Evolutionary conservation across 2,888 invertebrate species (phyloP), one percentile per base, ranked within the genome.

Genomic region (Epirrhoe tristata): DNA sequence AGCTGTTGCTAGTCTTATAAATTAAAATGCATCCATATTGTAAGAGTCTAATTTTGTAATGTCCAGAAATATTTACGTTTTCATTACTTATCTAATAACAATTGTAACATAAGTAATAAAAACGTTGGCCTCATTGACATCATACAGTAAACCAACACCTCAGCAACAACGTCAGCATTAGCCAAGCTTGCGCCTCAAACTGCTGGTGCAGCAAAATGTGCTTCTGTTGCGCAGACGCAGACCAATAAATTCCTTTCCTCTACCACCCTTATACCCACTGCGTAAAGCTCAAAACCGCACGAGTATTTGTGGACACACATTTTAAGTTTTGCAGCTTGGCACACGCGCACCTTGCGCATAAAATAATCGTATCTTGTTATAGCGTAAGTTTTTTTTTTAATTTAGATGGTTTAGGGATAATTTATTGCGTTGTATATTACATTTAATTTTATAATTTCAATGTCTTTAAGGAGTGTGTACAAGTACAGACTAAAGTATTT

Each of bases 101-200:
- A 12, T 24, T 43, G 39, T 39, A 39, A 39, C 8, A 6, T 46
- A 46, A 46, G 7, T 46, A 14, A 10, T 46, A 14, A 10, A 48
- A 48, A 14, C 16, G 10, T 10, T 67, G 71, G 55, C 72, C 71
- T 75, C 74, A 74, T 74, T 71, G 67, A 61, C 71, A 68, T 69
- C 54, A 65, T 72, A 74, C 78, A 80, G 89, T 85, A 90, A 90
- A 84, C 73, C 71, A 85, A 90, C 83, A 88, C 88, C 81, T 58
- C 74, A 75, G 77, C 75, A 66, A 75, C 75, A 66, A 75, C 77
- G 81, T 88, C 88, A 88, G 87, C 87, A 72, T 70, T 70, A 66
- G 70, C 69, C 51, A 54, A 51, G 66, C 56, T 69, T 52, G 65
- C 51, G 67, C 54, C 36, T 59, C 71, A 78, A 79, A 86, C 77